Evolutionary conservation across 2,113 vertebrate genomes (phyloP), one percentile per base, ranked within the genome.

Genomic region (Istiophorus platypterus): DNA sequence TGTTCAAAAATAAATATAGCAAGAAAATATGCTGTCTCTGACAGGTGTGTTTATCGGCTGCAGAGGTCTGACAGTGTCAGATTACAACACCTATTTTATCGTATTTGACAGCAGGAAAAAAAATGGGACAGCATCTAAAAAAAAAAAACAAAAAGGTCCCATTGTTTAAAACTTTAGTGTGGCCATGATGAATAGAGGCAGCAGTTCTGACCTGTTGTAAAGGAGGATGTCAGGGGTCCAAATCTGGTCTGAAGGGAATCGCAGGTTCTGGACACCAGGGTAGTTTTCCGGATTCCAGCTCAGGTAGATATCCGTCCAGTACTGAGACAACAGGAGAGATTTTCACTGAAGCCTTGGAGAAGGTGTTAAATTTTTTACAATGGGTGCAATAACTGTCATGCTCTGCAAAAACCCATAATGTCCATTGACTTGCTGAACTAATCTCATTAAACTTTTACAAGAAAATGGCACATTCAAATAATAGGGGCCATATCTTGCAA

Each of bases 151-250:
- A 57, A 49, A 69, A 67, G 0, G 69, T 1, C 34, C 24, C 15
- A 34, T 12, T 4, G 34, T 49, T 67, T 13, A 14, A 51, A 5
- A 17, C 31, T 49, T 49, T 14, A 6, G 5, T 37, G 57, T 34
- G 10, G 52, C 6, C 22, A 2, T 4, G 3, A 42, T 31, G 39
- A 68, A 68, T 12, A 65, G 47, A 5, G 59, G 54, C 56, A 57
- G 29, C 9, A 54, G 67, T 5, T 56, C 93, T 95, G 89, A 97
- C 97, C 97, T 97, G 95, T 97, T 97, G 85, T 97, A 97, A 9
- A 97, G 95, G 68, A 97, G 96, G 86, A 97, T 97, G 82, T 97
- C 96, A 41, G 97, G 97, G 1, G 96, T 96, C 96, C 97, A 97
- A 71, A 97, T 93, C 91, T 97, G 96, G 88, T 96, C 93, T 0